phyloP scores from a whole-genome alignment of 37 sponge, comb jelly and placozoan genomes.

The Sycon ciliatum region DNA sequence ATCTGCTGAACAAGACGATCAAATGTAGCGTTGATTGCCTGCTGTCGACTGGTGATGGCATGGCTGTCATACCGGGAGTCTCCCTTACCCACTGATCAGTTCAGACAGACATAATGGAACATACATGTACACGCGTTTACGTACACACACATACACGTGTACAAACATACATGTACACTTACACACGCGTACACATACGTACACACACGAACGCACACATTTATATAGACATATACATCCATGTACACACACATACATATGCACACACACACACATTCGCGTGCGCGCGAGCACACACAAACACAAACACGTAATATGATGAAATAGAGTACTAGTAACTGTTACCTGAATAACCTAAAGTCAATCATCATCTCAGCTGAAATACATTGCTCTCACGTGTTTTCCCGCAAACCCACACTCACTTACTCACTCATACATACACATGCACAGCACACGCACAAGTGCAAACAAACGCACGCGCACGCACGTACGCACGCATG shows the following conservation, averaged over 20 bases:
- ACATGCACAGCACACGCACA: not conserved
- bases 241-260: slow-evolving; percentile 13
- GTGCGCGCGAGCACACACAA: not conserved
- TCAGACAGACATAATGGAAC: too few relatives aligned
- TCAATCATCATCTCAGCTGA: too few relatives aligned
- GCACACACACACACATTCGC: slow-evolving; percentile 1
- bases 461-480: not conserved
- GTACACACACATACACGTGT: not conserved
- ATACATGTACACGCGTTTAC: too few relatives aligned
- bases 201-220: not conserved
- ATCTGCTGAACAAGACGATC: slow-evolving; percentile 40
- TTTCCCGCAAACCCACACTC: too few relatives aligned
- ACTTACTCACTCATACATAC: not conserved
- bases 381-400: too few relatives aligned
- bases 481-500: not conserved
- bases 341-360: too few relatives aligned
- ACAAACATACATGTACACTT: not conserved
- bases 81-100: too few relatives aligned
- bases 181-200: not conserved
- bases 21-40: slow-evolving; percentile 51
- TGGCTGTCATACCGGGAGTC: too few relatives aligned
- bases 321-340: too few relatives aligned
- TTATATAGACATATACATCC: not conserved
- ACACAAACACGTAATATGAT: too few relatives aligned
- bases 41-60: slow-evolving; percentile 59